These are phyloP conservation scores for Polyommatus icarus DNA, from an alignment of 2,888 invertebrate genomes.

Conservation along the genomic window DNA sequence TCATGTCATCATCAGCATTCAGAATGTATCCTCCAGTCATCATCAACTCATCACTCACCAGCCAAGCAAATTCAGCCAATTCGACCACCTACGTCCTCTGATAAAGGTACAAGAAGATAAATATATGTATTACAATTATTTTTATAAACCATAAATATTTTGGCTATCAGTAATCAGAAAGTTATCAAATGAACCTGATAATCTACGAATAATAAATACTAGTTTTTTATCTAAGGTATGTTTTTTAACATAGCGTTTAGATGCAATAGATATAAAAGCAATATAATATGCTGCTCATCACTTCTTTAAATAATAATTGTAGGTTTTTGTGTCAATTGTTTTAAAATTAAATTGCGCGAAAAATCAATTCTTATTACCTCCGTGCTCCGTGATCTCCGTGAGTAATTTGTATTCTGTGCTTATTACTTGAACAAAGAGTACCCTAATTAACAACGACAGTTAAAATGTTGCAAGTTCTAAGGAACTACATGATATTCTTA, in stretches of 20 bases:
- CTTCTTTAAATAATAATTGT: background rate
- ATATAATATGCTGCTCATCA: background rate
- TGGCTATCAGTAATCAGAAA: background rate
- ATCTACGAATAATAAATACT: background rate
- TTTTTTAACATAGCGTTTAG: no score
- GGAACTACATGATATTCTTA: no score
- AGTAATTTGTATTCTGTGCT: no score
- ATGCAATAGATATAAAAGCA: background rate
- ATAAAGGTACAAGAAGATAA: background rate
- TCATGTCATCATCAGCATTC: constrained; percentile 1
- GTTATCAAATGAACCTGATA: background rate
- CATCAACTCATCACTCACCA: background rate
- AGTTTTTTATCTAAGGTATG: background rate
- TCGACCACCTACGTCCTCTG: background rate
- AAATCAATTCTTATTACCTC: background rate
- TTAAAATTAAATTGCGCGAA: background rate
- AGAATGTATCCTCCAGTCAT: background rate
- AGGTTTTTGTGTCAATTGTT: background rate
- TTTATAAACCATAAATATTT: background rate
- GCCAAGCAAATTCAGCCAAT: background rate
- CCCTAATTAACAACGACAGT: no score
- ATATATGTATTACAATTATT: background rate
- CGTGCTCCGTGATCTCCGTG: no score
- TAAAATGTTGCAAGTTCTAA: no score
- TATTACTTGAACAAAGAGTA: background rate